Evolutionary conservation across 2,888 invertebrate species (phyloP), one percentile per base, ranked within the genome.

Genomic region (Philereme transversata): DNA sequence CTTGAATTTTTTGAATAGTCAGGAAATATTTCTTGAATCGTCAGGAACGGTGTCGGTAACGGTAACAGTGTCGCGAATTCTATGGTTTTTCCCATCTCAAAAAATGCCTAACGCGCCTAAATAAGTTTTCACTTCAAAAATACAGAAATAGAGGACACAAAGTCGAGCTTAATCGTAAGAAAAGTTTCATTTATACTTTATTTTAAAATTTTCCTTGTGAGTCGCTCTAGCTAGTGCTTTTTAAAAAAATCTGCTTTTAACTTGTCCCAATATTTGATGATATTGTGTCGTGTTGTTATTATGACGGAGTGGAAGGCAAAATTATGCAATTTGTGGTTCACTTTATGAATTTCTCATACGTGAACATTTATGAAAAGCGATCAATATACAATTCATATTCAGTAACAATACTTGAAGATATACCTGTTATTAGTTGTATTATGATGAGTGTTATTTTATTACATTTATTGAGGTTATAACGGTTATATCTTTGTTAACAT

Each of bases 251-350:
- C 50, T 9, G 67, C 70, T 62, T 64, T 2, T 65, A 5, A 45
- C 67, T 80, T 75, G 70, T 1, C 69, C 82, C 82, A 66, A 57
- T 43, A 57, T n/a, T 41, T 62, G 65, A 56, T 75, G 77, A 81
- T 79, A 84, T 82, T 83, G 80, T 82, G 84, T 84, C 84, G 82
- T 84, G 84, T 86, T 81, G 81, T 83, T 87, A 86, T 86, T 83
- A 84, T 82, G 83, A 83, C 75, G 80, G 73, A 77, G 82, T 79
- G 79, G 76, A 74, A 77, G 76, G 72, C 79, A 78, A 79, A 82
- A 88, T 89, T 88, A 89, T 87, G 85, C 84, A 88, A 88, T 88
- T 87, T 86, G 86, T 80, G 85, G 85, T 80, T 76, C 68, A 75
- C 76, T 77, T 72, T 53, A 41, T 50, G 36, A 61, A 61, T 50